Base-by-base conservation (phyloP, 2,113 vertebrate genomes). In the Alosa alosa region DNA sequence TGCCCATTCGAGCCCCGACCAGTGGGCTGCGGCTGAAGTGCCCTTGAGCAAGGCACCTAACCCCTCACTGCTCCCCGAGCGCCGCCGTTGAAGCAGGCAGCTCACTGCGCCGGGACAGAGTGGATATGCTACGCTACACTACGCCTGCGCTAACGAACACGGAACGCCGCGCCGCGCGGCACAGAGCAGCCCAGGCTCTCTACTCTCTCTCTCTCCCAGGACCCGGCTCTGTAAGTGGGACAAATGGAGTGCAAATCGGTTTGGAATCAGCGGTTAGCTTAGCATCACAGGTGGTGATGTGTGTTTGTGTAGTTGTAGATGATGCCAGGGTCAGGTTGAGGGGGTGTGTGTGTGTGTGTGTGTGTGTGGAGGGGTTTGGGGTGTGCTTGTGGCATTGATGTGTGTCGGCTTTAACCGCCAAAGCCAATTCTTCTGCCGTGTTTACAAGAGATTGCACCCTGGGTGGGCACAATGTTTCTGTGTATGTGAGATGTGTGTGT, bases 381-480 rank as follows among this genome's bases (percentile, higher is more conserved):
- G 64, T 5, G 64, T 5, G 57, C 25, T 25, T 88, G 41, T 75
- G 72, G 82, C 39, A 36, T 44, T 84, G 84, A 90, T 87, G 45
- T 84, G 50, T 60, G 85, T 60, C 82, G 81, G 84, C 78, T 85
- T 83, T 78, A 86, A 81, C 87, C 25, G 81, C 45, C 81, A 81
- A 85, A 83, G 72, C 36, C 36, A 86, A 47, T 82, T 82, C 83
- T 81, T 86, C 47, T 57, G 60, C 45, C 41, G 78, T 86, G 81
- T 91, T 91, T 89, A 91, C 86, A 88, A 82, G 86, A 89, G 60
- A 7, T 82, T 85, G 84, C 15, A 82, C 87, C 90, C 83, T 87
- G 52, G 90, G 87, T 87, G 89, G 90, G 36, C 31, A 39, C 4
- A 15, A 36, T 78, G 13, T 78, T 6, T 57, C 4, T 57, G 31